phyloP scores from a whole-genome alignment of 2,888 invertebrate species.

The Ceriagrion tenellum region DNA sequence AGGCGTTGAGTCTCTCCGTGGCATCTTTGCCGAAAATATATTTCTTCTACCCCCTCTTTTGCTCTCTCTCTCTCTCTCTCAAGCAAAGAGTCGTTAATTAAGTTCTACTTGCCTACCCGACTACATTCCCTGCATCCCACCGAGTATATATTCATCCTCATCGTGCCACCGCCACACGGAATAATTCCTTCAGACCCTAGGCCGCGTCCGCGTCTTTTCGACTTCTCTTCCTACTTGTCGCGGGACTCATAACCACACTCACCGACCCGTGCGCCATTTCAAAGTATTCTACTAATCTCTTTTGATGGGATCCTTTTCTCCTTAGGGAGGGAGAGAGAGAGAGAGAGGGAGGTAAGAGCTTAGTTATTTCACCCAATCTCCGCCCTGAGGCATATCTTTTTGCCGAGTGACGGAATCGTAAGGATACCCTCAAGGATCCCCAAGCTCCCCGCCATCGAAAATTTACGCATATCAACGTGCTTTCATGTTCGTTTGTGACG shows the following conservation, averaged over 20 bases:
- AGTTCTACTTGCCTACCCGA: slow-evolving; percentile 12
- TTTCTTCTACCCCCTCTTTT: no score
- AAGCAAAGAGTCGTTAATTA: background rate
- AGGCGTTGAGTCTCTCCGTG: background rate
- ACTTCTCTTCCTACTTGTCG: background rate
- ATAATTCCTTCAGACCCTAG: slow-evolving; percentile 8
- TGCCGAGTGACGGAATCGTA: background rate
- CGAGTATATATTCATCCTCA: background rate
- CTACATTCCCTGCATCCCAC: slow-evolving; percentile 4
- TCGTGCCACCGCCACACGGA: background rate
- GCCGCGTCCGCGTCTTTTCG: background rate
- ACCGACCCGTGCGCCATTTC: background rate
- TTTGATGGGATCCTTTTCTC: background rate
- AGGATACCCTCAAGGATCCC: background rate
- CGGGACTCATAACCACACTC: background rate
- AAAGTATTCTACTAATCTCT: background rate
- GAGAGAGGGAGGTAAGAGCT: background rate
- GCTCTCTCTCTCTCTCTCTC: background rate
- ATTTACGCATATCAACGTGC: background rate
- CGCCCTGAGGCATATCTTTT: background rate
- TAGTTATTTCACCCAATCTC: background rate
- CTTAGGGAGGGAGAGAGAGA: no score
- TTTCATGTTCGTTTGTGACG: background rate
- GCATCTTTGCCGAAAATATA: background rate
- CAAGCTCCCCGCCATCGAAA: background rate